A percentile compares a stretch with the other conserved stretches of the same genome.
These are phyloP conservation scores for Papilio demoleus DNA, from an alignment of 2,888 invertebrate species.

Conservation along the genomic window DNA sequence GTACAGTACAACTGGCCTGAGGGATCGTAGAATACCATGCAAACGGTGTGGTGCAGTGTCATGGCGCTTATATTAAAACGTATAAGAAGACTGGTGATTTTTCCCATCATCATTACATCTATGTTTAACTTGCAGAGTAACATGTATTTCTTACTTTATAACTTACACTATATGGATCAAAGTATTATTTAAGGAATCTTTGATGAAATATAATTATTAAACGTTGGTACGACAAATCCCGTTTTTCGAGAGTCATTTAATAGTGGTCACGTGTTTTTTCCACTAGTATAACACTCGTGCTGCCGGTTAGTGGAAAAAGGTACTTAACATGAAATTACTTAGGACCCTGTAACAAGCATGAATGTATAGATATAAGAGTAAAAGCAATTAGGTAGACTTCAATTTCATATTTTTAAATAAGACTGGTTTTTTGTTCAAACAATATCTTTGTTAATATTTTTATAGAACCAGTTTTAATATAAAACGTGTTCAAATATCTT, in stretches of 20 bases:
- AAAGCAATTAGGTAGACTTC: background rate
- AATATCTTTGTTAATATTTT: background rate
- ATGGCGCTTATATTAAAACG: background rate
- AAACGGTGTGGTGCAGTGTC: too few relatives aligned
- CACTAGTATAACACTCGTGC: too few relatives aligned
- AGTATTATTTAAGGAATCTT: too few relatives aligned
- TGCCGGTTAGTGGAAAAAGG: background rate
- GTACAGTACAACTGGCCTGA: too few relatives aligned
- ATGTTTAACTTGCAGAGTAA: too few relatives aligned
- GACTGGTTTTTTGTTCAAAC: background rate
- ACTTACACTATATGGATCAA: too few relatives aligned
- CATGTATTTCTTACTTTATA: too few relatives aligned
- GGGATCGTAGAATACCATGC: too few relatives aligned
- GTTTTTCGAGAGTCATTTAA: too few relatives aligned
- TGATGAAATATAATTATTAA: background rate
- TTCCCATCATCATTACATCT: background rate
- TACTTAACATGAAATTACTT: background rate
- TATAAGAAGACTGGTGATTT: background rate
- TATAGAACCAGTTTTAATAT: background rate
- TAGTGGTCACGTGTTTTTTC: too few relatives aligned
- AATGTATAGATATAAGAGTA: background rate
- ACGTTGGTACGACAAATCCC: background rate
- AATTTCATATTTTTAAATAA: background rate
- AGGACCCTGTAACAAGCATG: background rate
- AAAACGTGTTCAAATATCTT: background rate